These are phyloP conservation scores for Neoascia interrupta DNA, from an alignment of 2,888 invertebrate species.

Conservation along the genomic window DNA sequence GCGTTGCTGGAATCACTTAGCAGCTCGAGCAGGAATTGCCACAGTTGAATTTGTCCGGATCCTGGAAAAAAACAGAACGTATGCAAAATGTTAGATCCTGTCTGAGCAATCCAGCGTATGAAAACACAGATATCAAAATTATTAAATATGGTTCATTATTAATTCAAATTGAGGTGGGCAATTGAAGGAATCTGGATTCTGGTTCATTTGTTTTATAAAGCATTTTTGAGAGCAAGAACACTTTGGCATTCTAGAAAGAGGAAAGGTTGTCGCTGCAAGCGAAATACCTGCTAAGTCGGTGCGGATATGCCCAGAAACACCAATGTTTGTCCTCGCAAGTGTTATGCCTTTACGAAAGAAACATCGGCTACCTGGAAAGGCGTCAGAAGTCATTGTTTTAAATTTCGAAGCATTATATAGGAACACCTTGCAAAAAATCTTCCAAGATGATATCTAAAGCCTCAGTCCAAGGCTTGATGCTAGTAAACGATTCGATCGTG, in stretches of 20 bases:
- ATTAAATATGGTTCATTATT: background rate
- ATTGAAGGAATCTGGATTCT: background rate
- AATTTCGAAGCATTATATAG: too few relatives aligned
- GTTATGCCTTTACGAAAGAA: too few relatives aligned
- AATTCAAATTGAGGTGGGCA: background rate
- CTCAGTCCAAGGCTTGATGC: too few relatives aligned
- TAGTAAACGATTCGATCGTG: too few relatives aligned
- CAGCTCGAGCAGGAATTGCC: constrained; percentile 99
- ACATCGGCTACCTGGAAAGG: too few relatives aligned
- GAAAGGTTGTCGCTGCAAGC: background rate
- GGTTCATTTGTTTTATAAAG: too few relatives aligned
- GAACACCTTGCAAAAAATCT: too few relatives aligned
- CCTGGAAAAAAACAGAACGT: constrained; percentile 81
- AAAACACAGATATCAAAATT: background rate
- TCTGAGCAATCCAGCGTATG: background rate
- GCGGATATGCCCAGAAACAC: background rate
- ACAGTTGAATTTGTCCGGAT: constrained; percentile 98
- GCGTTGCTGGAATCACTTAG: constrained; percentile 97
- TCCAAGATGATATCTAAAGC: too few relatives aligned
- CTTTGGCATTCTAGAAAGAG: background rate
- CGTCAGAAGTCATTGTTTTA: too few relatives aligned
- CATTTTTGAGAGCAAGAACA: too few relatives aligned
- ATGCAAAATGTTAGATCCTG: background rate
- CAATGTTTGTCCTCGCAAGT: too few relatives aligned
- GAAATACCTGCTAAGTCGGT: background rate